Base-by-base conservation (phyloP, 2,113 vertebrate species). In the Nyctereutes procyonoides region DNA sequence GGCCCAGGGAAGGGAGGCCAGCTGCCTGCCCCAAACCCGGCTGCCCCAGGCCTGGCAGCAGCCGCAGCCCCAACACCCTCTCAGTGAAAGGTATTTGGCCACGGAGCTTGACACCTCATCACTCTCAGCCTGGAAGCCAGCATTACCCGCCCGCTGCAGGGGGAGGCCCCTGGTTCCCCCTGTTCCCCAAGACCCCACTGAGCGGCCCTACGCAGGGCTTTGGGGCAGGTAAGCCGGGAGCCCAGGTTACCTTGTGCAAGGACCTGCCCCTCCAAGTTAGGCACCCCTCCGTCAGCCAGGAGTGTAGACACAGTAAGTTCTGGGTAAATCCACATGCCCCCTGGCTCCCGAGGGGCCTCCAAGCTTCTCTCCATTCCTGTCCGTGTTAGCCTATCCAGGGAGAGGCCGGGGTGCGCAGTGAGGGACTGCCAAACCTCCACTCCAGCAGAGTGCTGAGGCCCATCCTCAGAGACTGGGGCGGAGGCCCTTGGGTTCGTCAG, bases 51-150 rank as follows among this genome's bases (percentile, higher is more conserved):
- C 63, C 73, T 83, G 92, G 97, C 92, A 85, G 43, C 6, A 0
- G 74, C 65, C 2, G 3, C 11, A 0, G 73, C 73, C 58, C 83
- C 67, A 55, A 53, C 60, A 63, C 91, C 96, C 93, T 67, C 86
- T 91, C 93, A 84, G 3, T 69, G 91, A 94, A 89, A 92, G 71
- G 93, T 96, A 94, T 94, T 97, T 97, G 97, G 96, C 94, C 2
- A 0, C 11, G 35, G 35, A 62, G 11, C 2, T 67, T 8, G 87
- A 97, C 95, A 96, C 97, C 87, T 98, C 98, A 97, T 98, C 90
- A 90, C 71, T n/a, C 8, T 38, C 2, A 4, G 79, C n/a, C 48
- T 38, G 91, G 92, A 79, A 30, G 53, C 53, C 60, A 82, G 53
- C 79, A 26, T 48, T 0, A 7, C 55, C 55, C 9, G 20, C 38